These are phyloP conservation scores for Drosophila neotestacea DNA, from an alignment of 2,888 invertebrate genomes.

Conservation along the genomic window DNA sequence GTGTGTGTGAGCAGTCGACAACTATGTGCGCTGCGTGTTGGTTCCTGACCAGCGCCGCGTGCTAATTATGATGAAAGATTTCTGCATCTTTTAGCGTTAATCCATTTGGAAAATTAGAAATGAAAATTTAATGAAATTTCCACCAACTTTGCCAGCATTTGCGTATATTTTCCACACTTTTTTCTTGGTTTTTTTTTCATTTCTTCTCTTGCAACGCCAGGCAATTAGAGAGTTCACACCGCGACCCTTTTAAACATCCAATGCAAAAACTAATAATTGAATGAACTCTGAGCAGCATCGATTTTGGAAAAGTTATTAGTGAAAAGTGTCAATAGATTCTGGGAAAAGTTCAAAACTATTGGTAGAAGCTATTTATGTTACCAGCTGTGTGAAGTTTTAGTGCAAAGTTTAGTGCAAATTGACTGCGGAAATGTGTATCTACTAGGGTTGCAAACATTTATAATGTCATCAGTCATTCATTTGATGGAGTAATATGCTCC, in stretches of 20 bases:
- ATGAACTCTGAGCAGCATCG: constrained; percentile 14
- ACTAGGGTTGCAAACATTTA: constrained; percentile 48
- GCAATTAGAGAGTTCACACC: constrained; percentile 45
- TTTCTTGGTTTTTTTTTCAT: constrained; percentile 11
- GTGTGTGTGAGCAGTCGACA: constrained; percentile 59
- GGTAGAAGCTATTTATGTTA: constrained; percentile 33
- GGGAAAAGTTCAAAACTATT: constrained; percentile 32
- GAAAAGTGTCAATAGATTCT: constrained; percentile 25
- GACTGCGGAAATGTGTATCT: constrained; percentile 37
- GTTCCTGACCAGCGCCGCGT: constrained; percentile 61
- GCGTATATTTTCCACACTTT: constrained; percentile 50
- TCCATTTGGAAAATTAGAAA: constrained; percentile 84
- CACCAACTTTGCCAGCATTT: constrained; percentile 59
- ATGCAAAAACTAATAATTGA: constrained; percentile 58
- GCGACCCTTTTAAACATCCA: constrained; percentile 20
- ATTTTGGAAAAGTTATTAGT: constrained; percentile 23
- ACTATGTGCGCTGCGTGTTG: constrained; percentile 64
- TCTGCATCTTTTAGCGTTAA: constrained; percentile 83
- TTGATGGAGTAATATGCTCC: constrained; percentile 59
- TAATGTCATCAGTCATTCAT: constrained; percentile 75
- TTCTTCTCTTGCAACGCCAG: constrained; percentile 4
- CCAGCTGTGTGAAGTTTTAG: constrained; percentile 34
- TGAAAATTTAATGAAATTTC: constrained; percentile 82
- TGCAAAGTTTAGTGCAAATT: constrained; percentile 49
- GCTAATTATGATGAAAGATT: constrained; percentile 84